Percentiles rank a stretch among this genome's conserved stretches.
Conservation (phyloP, 1,140 invertebrate genomes). For the Galendromus occidentalis region DNA sequence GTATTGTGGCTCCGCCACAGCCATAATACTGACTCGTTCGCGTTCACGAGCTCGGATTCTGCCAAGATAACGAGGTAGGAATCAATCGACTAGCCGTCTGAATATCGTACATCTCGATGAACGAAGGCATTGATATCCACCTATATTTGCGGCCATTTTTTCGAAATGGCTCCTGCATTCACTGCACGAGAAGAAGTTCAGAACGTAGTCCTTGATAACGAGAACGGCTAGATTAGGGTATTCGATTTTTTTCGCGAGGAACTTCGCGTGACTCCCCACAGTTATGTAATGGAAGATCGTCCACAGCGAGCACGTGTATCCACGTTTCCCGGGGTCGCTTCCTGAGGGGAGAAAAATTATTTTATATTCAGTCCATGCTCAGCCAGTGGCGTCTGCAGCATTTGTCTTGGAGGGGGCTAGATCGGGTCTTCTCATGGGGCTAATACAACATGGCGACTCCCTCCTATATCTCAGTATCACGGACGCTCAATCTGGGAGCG, state of each 20-base stretch:
- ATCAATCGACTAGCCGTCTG: no score
- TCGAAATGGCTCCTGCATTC: conserved; percentile 71
- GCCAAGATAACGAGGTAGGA: background rate
- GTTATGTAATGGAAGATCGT: conserved; percentile 78
- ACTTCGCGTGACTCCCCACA: conserved; percentile 37
- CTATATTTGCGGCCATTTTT: conserved; percentile 37
- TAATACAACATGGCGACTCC: no score
- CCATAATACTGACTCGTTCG: conserved; percentile 64
- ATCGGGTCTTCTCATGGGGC: no score
- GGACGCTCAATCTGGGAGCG: no score
- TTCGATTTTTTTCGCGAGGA: conserved; percentile 29
- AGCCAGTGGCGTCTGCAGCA: no score
- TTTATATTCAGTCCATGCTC: no score
- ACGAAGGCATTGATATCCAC: conserved; percentile 31
- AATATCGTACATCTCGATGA: no score
- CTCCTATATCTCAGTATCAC: no score
- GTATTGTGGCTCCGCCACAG: conserved; percentile 85
- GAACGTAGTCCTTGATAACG: conserved; percentile 67
- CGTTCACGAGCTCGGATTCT: conserved; percentile 42
- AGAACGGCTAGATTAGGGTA: conserved; percentile 25
- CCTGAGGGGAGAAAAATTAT: conserved; percentile 30
- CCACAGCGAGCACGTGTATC: conserved; percentile 91
- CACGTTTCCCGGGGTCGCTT: conserved; percentile 43
- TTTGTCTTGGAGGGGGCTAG: no score
- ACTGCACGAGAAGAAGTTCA: conserved; percentile 78